Evolutionary conservation across 53 echinoderm and acorn worm genomes (phyloP).

Genomic region (Zoroaster sp.): DNA sequence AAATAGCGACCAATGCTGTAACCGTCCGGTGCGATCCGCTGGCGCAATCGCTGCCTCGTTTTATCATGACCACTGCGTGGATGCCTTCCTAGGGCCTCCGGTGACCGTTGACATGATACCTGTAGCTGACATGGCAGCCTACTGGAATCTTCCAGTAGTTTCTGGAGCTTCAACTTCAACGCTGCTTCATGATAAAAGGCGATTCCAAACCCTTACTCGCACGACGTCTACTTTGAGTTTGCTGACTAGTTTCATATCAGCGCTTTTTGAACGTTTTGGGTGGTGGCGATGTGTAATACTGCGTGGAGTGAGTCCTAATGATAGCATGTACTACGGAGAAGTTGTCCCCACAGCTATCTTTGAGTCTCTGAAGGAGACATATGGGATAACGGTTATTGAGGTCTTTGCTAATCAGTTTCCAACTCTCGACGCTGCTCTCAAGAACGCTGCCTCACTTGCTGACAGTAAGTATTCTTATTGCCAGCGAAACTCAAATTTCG

Average conservation of each 20-base stretch:
- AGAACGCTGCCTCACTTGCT: background rate
- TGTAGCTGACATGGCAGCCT: conserved; percentile 59
- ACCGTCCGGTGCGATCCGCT: background rate
- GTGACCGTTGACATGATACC: conserved; percentile 33
- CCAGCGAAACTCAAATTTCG: background rate
- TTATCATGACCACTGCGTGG: background rate
- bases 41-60: background rate
- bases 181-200: conserved; percentile 7
- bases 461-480: background rate
- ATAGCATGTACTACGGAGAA: background rate
- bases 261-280: background rate
- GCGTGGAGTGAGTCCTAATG: background rate
- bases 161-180: conserved; percentile 40
- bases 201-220: conserved; percentile 54
- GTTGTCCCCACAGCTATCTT: background rate
- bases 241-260: background rate
- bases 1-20: too few relatives aligned
- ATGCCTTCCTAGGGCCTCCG: conserved; percentile 62
- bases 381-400: background rate
- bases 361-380: background rate
- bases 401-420: background rate
- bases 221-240: conserved; percentile 18
- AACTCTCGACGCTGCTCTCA: background rate
- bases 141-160: conserved; percentile 70
- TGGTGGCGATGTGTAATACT: background rate